Conservation (phyloP, 2,888 invertebrate species). For the Neuroscelio doddi region DNA sequence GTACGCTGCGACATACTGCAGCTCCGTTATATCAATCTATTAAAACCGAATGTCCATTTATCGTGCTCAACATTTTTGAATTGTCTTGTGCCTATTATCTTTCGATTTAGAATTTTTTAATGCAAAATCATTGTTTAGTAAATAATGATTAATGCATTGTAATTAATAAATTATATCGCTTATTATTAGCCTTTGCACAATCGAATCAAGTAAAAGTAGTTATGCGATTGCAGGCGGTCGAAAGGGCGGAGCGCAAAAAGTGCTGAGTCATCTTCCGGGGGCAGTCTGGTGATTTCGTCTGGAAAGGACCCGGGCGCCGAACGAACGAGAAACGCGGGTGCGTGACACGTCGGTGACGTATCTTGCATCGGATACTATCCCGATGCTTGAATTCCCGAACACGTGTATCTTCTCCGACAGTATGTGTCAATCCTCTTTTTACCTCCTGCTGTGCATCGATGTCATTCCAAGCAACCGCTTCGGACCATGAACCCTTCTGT, state of each 20-base stretch:
- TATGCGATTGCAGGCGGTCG: constrained; percentile 41
- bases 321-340: constrained; percentile 48
- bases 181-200: constrained; percentile 34
- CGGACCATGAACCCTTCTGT: constrained; percentile 20
- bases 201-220: constrained; percentile 27
- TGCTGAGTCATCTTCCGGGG: constrained; percentile 66
- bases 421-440: constrained; percentile 54
- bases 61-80: neutral
- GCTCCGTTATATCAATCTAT: constrained; percentile 36
- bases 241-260: constrained; percentile 68
- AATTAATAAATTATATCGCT: too few relatives aligned
- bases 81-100: too few relatives aligned
- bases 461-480: constrained; percentile 20
- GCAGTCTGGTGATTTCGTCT: constrained; percentile 49
- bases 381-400: constrained; percentile 47
- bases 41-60: constrained; percentile 22
- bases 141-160: too few relatives aligned
- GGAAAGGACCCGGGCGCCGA: constrained; percentile 41
- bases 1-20: constrained; percentile 35
- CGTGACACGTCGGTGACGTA: constrained; percentile 47
- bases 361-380: constrained; percentile 41
- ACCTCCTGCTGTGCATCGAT: constrained; percentile 43
- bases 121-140: too few relatives aligned
- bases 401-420: constrained; percentile 44
- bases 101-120: too few relatives aligned